Base-by-base conservation (phyloP, 2,113 vertebrate species). In the Lanius ludovicianus region DNA sequence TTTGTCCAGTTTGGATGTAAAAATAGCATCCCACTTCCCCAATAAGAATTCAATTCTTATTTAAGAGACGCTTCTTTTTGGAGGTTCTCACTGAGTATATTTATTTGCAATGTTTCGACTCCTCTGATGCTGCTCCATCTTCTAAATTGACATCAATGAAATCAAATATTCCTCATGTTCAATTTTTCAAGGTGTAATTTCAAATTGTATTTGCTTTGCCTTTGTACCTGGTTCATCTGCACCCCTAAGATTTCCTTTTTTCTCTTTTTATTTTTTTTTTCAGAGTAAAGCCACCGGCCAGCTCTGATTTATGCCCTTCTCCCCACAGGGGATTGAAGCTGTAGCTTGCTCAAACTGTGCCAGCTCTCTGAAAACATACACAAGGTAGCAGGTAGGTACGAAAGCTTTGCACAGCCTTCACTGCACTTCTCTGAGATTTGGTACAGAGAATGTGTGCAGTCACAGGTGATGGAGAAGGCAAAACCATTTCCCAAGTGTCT, bases 61-160 rank as follows among this genome's bases (percentile, higher is more conserved):
- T 93, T 89, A 84, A 78, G 59, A 89, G n/a, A 24, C 13, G n/a
- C 63, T 89, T 79, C 37, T 85, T 89, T 77, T 53, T 44, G 31
- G 57, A 5, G 2, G 19, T 59, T 93, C 69, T 64, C 60, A 41
- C 60, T 28, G 37, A 53, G n/a, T 65, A 33, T 74, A 65, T 84
- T 93, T 80, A 84, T 63, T 83, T 0, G 0, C 44, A 28, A 7
- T 2, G 1, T 77, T 81, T 87, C 1, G 1, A 47, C 21, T 86
- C 71, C 22, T 69, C 44, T 83, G 80, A 74, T 42, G 4, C 33
- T 50, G 39, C 39, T 90, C 78, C 79, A 70, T 70, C 42, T 37
- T 42, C 22, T 77, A 74, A 80, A 80, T 13, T 89, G 50, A 27
- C 0, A 0, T n/a, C 76, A 96, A 83, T 83, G 59, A 91, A 91